A percentile compares a stretch with the other conserved stretches of the same genome.
These are phyloP conservation scores for Nomada ferruginata DNA, from an alignment of 2,888 invertebrate genomes.

Conservation along the genomic window DNA sequence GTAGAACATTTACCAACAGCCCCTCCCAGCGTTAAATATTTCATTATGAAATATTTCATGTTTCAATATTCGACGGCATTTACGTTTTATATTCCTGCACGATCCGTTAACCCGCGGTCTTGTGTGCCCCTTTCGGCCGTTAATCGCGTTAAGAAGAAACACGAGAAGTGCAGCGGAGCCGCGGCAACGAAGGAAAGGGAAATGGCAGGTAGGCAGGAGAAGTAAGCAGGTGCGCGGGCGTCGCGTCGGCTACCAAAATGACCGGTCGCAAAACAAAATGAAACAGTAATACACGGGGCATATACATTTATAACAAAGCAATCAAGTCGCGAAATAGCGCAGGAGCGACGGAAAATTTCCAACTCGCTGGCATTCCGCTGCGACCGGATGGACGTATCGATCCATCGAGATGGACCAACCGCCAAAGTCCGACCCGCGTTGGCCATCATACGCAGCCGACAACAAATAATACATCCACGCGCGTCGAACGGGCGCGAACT, in stretches of 20 bases:
- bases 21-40: too few species aligned
- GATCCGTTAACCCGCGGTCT: not conserved
- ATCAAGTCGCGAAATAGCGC: conserved; percentile 64
- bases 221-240: not conserved
- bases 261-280: conserved; percentile 45
- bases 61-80: too few species aligned
- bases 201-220: too few species aligned
- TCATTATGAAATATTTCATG: too few species aligned
- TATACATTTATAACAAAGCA: conserved; percentile 65
- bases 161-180: too few species aligned
- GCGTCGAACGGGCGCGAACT: conserved; percentile 29
- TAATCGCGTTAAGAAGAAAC: too few species aligned
- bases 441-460: conserved; percentile 54
- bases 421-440: conserved; percentile 36
- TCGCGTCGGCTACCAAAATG: conserved; percentile 43
- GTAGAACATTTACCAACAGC: too few species aligned
- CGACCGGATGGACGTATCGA: conserved; percentile 73
- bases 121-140: not conserved
- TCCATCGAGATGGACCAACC: conserved; percentile 68
- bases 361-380: conserved; percentile 64
- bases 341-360: conserved; percentile 64
- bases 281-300: conserved; percentile 54
- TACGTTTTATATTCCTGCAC: not conserved
- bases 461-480: conserved; percentile 58
- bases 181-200: not conserved